Base-by-base conservation (phyloP, 2,888 invertebrate species). In the Lingula anatina region DNA sequence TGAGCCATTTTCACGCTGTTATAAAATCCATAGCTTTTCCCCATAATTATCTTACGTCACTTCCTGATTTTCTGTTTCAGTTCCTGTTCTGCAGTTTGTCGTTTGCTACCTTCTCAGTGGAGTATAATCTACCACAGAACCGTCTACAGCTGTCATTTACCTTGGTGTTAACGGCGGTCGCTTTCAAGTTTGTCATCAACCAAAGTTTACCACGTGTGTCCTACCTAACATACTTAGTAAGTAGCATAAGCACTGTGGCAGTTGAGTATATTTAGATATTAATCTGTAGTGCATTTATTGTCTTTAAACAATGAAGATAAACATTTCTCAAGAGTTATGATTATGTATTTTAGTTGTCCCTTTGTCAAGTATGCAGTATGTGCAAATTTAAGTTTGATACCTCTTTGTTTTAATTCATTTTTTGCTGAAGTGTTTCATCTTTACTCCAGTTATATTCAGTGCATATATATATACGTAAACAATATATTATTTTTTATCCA, bases 131-230 rank as follows among this genome's bases (percentile, higher is more conserved):
- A 24, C 71, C 72, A 18, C 67, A 75, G 57, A 74, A 74, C 58
- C 64, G 75, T 20, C 64, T 75, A 15, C 74, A 75, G 58, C 56
- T 75, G 48, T 68, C 73, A 40, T 75, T 73, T 60, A 74, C 74
- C 3, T 64, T 75, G 5, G 66, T 75, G 25, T 63, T 75, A 31
- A 75, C 75, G n/a, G 65, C 73, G 3, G 74, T 75, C 4, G 73
- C 75, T 44, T 75, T 75, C 63, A 75, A 74, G 56, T 75, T 73
- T 36, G 74, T 75, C 20, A 71, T 75, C 49, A 74, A 73, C 57
- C 71, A 72, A 51, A 68, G 69, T 60, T 63, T 75, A 44, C 74
- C 75, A 4, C 55, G 70, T 47, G 73, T 75, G 49, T 75, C 75
- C 27, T 75, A 75, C 59, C 61, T 75, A 46, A 75, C 75, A 2